These are phyloP conservation scores for Lucifuga dentata DNA, from an alignment of 2,113 vertebrate species.

Conservation along the genomic window DNA sequence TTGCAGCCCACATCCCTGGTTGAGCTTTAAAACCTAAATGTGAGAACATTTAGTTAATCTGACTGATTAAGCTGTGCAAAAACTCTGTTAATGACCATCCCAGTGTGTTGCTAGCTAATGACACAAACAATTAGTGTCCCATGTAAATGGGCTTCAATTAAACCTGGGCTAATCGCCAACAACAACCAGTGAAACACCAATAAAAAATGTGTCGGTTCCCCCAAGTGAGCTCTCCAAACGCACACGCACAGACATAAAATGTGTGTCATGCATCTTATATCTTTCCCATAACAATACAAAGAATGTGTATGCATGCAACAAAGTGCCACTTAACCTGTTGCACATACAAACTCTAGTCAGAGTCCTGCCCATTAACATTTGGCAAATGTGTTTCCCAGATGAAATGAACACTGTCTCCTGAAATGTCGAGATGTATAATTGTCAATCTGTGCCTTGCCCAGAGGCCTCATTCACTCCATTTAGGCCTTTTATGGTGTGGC, in stretches of 20 bases:
- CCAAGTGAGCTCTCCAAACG: constrained; percentile 9
- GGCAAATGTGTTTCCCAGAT: constrained; percentile 62
- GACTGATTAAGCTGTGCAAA: constrained; percentile 33
- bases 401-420: constrained; percentile 49
- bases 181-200: constrained; percentile 47
- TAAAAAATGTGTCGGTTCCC: constrained; percentile 15
- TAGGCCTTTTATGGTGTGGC: constrained; percentile 50
- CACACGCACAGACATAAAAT: constrained; percentile 6
- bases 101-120: constrained; percentile 41
- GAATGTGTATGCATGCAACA: background rate
- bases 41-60: constrained; percentile 18
- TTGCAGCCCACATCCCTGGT: background rate
- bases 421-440: constrained; percentile 66
- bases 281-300: too few species aligned
- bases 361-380: constrained; percentile 50
- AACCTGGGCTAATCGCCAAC: constrained; percentile 39
- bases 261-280: too few species aligned
- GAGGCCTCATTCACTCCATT: constrained; percentile 60
- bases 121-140: constrained; percentile 51
- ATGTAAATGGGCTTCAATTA: constrained; percentile 57
- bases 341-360: constrained; percentile 32
- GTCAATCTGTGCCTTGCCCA: constrained; percentile 60
- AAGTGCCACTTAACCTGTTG: too few species aligned
- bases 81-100: constrained; percentile 48
- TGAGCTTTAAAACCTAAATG: constrained; percentile 15